Base-by-base conservation (phyloP, 1,140 invertebrate species). In the Papilio helenus region DNA sequence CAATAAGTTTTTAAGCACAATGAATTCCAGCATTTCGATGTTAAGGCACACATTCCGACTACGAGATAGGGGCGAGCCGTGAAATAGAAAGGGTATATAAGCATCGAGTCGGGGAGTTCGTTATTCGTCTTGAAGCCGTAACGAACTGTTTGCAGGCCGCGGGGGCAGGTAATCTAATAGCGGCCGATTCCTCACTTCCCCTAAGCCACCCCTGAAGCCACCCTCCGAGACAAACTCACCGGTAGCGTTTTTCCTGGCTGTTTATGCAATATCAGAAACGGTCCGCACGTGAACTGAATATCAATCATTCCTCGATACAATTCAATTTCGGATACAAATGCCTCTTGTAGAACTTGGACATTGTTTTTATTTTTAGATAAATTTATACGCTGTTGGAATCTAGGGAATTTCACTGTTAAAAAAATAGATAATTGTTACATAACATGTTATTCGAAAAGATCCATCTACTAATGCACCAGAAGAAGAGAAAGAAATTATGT, bases 81-180 rank as follows among this genome's bases (percentile, higher is more conserved):
- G 58, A 61, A 61, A 77, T 78, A 65, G 51, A 46, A 77, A 76
- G 49, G 76, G 79, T 80, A 74, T 76, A 76, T 72, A 82, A 71
- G 65, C 79, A 78, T 84, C 81, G 78, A 82, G 80, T 74, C 49
- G 34, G 77, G 72, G 80, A 89, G 86, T 91, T 91, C 88, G 90
- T 90, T 88, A 90, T 85, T 80, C 84, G 84, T 86, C 82, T 85
- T 85, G 86, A 80, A 81, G 79, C 55, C 76, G 85, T 91, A 89
- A 89, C 86, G 87, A 90, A 90, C 84, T 90, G 90, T 91, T 91
- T 89, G 87, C 86, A 87, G 85, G 84, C 86, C 83, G 83, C 83
- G 87, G 88, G 86, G 88, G 84, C 88, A 90, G 90, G 90, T 91
- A 90, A 89, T 89, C 86, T 86, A 89, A 87, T 90, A 79, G 65